These are phyloP conservation scores for Sesia bembeciformis DNA, from an alignment of 2,888 invertebrate species.

Conservation along the genomic window DNA sequence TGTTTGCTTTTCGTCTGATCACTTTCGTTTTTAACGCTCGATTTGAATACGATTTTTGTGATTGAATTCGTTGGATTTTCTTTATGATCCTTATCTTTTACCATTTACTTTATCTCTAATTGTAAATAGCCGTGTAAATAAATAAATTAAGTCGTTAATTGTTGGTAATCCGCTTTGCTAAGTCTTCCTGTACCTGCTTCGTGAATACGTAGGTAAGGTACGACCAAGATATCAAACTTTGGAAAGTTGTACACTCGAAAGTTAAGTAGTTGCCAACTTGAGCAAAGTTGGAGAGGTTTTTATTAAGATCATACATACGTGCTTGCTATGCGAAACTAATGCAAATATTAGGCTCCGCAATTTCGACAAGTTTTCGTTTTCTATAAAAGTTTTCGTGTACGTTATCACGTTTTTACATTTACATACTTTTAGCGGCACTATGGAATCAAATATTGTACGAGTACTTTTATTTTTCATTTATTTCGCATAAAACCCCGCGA, in stretches of 20 bases:
- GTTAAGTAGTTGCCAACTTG: conserved; percentile 4
- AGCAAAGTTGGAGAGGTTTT: conserved; percentile 13
- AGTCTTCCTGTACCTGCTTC: neutral
- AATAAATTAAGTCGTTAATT: neutral
- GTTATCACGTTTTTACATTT: neutral
- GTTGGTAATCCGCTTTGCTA: neutral
- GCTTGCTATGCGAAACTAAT: neutral
- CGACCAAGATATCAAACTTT: neutral
- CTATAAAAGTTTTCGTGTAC: neutral
- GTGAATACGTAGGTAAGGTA: neutral
- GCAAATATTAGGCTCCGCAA: neutral
- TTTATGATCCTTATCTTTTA: conserved; percentile 3
- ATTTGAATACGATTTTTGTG: conserved; percentile 1
- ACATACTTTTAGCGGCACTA: neutral
- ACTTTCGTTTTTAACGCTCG: conserved; percentile 17
- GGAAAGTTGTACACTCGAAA: neutral
- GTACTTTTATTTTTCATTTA: too few relatives aligned
- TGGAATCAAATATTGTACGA: too few relatives aligned
- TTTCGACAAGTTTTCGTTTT: neutral
- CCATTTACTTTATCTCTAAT: neutral
- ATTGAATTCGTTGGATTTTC: conserved; percentile 1
- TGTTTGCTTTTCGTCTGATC: conserved; percentile 21
- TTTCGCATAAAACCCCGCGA: too few relatives aligned
- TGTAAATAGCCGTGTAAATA: neutral
- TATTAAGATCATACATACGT: conserved; percentile 12